Percentiles rank a stretch among this genome's conserved stretches.
These are phyloP conservation scores for Leiothrix lutea DNA, from an alignment of 2,113 vertebrate species.

Conservation along the genomic window DNA sequence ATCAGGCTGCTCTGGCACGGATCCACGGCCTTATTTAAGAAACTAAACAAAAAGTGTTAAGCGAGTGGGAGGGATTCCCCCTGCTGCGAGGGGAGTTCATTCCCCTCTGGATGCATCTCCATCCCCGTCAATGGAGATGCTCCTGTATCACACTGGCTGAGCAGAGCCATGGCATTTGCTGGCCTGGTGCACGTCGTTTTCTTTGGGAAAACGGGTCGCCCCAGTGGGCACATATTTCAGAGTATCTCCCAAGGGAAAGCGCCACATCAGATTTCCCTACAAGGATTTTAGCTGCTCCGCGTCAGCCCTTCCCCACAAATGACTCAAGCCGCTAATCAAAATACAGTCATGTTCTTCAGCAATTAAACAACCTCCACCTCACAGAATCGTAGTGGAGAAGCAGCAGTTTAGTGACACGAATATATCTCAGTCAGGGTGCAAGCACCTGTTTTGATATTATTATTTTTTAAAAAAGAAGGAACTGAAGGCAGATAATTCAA, in stretches of 20 bases:
- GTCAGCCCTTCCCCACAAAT: conserved; percentile 48
- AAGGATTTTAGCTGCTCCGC: conserved; percentile 51
- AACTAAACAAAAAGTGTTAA: conserved; percentile 55
- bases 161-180: rapidly evolving
- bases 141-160: background rate
- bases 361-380: conserved; percentile 23
- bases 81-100: conserved; percentile 26
- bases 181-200: background rate
- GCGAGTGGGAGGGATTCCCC: conserved; percentile 67
- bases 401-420: background rate
- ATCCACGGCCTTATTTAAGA: conserved; percentile 58
- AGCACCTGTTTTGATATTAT: background rate
- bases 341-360: conserved; percentile 39
- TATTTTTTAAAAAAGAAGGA: background rate
- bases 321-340: conserved; percentile 56
- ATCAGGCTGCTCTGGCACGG: conserved; percentile 21
- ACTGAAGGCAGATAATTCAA: background rate
- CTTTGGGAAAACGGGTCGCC: conserved; percentile 25
- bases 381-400: background rate
- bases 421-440: background rate
- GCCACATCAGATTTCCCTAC: conserved; percentile 54
- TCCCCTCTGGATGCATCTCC: conserved; percentile 19
- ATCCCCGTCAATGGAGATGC: background rate
- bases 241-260: conserved; percentile 30
- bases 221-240: conserved; percentile 50